Base-by-base conservation (phyloP, 2,113 vertebrate genomes). In the Sceloporus undulatus region DNA sequence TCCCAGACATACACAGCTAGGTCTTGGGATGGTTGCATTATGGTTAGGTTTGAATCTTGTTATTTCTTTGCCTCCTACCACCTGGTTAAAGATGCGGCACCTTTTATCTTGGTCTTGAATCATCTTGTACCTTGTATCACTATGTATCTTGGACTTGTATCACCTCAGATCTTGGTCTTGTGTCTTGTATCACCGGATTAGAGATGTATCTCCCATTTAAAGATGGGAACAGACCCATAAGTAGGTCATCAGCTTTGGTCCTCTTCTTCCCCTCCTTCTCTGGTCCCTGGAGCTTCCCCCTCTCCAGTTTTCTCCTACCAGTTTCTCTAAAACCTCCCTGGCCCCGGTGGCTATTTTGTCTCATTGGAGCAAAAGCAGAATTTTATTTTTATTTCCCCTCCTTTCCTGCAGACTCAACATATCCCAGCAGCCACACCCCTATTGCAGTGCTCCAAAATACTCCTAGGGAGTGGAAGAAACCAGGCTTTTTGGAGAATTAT, bases 201-300 rank as follows among this genome's bases (percentile, higher is more conserved):
- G 76, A 86, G 81, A 77, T 79, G 89, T 87, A 82, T 85, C 56
- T 68, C 70, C 65, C 48, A 48, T 48, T 48, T 48, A 48, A 48
- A 48, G 48, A 48, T 48, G 48, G 48, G 48, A 16, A 2, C 5
- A 52, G 16, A 34, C 25, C 25, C 16, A 38, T 86, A 92, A 91
- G 89, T 91, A 90, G 93, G 92, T 91, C 93, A 90, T 76, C 48
- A 85, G 83, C 77, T 68, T 85, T 0, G 0, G 65, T 40, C 9
- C 27, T 52, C 70, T 52, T 1, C 0, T 86, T 54, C 74, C 52
- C 8, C 42, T 38, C 42, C 8, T 23, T 14, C 65, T 10, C 40
- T 1, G 65, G 9, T 29, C 25, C 27, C 27, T 29, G 18, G 14
- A 18, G 18, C 65, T 66, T 25, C 65, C 65, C 19, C 29, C 70